These are phyloP conservation scores for Salvator merianae DNA, from an alignment of 2,113 vertebrate species.

Conservation along the genomic window DNA sequence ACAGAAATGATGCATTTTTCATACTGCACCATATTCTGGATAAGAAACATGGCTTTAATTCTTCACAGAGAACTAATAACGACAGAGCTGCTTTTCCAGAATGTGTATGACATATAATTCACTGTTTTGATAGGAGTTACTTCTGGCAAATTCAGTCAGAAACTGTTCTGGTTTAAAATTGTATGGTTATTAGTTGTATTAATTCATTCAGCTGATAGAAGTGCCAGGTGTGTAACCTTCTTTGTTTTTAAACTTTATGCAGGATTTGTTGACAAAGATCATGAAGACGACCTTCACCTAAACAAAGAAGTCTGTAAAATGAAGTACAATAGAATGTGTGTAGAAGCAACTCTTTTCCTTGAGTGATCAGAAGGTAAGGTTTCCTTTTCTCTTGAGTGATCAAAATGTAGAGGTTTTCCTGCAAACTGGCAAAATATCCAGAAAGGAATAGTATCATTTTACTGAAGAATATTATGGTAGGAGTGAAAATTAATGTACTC, in stretches of 20 bases:
- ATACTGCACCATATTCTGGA: no score
- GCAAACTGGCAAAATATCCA: neutral
- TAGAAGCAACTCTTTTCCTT: neutral
- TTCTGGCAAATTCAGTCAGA: neutral
- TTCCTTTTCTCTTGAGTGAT: neutral
- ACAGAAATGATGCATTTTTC: no score
- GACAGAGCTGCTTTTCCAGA: neutral
- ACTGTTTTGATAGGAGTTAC: no score
- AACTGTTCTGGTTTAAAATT: neutral
- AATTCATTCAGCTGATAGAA: neutral
- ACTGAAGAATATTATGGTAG: neutral
- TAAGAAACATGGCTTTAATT: no score
- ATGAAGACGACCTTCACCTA: neutral
- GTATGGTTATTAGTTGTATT: slow-evolving; percentile 15
- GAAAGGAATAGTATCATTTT: neutral
- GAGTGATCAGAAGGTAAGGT: neutral
- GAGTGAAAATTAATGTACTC: neutral
- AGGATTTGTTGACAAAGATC: neutral
- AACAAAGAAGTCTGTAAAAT: neutral
- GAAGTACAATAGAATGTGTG: neutral
- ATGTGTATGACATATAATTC: no score
- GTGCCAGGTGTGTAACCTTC: neutral
- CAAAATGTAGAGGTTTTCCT: no score
- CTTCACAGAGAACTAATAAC: no score
- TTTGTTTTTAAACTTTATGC: neutral